These are phyloP conservation scores for Castor canadensis DNA, from an alignment of 2,113 vertebrate species.

Conservation along the genomic window DNA sequence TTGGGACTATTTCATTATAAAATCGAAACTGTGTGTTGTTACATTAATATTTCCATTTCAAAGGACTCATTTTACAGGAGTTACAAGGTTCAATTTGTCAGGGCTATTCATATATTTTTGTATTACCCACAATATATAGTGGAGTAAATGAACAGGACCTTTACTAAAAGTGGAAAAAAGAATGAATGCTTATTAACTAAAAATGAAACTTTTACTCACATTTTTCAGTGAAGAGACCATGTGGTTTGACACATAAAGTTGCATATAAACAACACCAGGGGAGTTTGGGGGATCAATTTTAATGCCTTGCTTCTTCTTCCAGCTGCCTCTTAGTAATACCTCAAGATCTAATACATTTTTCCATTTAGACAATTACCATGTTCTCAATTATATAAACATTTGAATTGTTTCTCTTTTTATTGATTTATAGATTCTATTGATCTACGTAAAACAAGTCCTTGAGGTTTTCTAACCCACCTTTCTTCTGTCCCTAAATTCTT, in stretches of 20 bases:
- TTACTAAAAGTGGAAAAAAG: not conserved
- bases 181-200: not conserved
- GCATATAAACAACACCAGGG: too few species aligned
- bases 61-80: not conserved
- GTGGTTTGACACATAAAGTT: not conserved
- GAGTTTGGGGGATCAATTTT: accelerated
- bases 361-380: not conserved
- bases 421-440: not conserved
- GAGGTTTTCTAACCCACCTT: not conserved
- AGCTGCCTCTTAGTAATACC: too few species aligned
- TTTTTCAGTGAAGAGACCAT: not conserved
- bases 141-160: not conserved
- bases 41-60: not conserved
- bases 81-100: not conserved
- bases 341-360: not conserved
- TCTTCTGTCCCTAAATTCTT: not conserved
- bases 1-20: not conserved
- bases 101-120: not conserved
- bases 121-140: not conserved
- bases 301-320: not conserved
- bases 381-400: not conserved
- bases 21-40: not conserved
- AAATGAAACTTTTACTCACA: not conserved
- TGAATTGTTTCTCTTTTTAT: not conserved
- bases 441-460: not conserved